Base-by-base conservation (phyloP, 2,797 vertebrate species). In the Chiroxiphia lanceolata region DNA sequence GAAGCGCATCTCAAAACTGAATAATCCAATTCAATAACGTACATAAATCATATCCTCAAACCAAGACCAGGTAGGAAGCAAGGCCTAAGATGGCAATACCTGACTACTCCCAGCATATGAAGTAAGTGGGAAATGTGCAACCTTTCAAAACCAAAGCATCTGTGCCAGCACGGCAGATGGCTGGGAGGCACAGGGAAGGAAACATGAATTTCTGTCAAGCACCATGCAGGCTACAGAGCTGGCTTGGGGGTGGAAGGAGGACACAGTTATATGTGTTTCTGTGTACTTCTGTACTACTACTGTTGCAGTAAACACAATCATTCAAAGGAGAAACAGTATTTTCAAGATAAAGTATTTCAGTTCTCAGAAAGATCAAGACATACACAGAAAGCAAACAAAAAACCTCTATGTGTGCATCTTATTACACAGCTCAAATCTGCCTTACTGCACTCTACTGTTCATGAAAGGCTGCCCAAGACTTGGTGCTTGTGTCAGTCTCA, bases 121-220 rank as follows among this genome's bases (percentile, higher is more conserved):
- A 90, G 47, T 33, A 91, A 83, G 85, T 44, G 65, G 50, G 83
- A 94, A 93, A 83, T 54, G 65, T 57, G 76, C 38, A 51, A 6
- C 72, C 86, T 86, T 87, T 90, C 72, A 45, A 50, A 87, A 71
- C 0, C 42, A 27, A 65, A 50, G 69, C 12, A 13, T 15, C 57
- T 25, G 72, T 91, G 90, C 95, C 95, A 93, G 69, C 57, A 44
- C 1, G 2, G 87, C 95, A 96, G 91, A 94, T 90, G 94, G 94
- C 57, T 71, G 21, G 29, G 87, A 95, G 50, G 80, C 72, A 83
- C 48, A 57, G 38, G 33, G 45, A 78, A 80, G 69, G 83, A 88
- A 63, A 53, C 36, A 54, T 6, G 38, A 45, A 33, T 61, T 80
- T 64, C 84, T 85, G 60, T 63, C 67, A 29, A 31, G 84, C 59